phyloP scores from a whole-genome alignment of 2,113 vertebrate species.

The Heliornis fulica region DNA sequence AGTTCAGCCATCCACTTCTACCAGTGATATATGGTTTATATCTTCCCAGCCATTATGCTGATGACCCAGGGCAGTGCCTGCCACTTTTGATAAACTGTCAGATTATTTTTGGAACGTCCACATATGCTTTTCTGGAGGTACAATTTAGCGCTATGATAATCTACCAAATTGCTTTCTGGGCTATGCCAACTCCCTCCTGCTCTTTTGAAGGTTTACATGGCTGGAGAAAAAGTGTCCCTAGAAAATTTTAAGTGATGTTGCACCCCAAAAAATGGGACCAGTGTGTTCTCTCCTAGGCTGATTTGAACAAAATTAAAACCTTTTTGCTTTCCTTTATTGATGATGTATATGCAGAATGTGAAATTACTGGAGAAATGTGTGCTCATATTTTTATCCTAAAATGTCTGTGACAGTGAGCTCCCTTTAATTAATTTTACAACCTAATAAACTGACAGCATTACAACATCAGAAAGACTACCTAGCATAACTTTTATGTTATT shows the following conservation, averaged over 20 bases:
- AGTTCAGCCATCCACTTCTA: neutral
- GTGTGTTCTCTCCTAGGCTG: neutral
- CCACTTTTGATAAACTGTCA: conserved; percentile 52
- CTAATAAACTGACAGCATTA: neutral
- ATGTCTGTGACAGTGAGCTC: neutral
- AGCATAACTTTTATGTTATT: neutral
- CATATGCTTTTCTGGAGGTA: conserved; percentile 34
- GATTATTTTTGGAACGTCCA: conserved; percentile 45
- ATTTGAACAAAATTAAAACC: neutral
- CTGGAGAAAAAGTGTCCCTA: neutral
- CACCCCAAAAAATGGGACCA: neutral
- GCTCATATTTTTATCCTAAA: neutral
- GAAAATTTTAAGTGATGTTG: neutral
- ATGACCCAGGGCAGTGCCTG: conserved; percentile 19
- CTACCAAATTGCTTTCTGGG: conserved; percentile 27
- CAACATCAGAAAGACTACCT: neutral
- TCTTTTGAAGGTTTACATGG: neutral
- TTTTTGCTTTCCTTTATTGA: neutral
- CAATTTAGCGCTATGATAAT: conserved; percentile 50
- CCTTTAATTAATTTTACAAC: neutral
- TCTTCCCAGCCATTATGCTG: conserved; percentile 23
- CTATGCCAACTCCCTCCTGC: conserved; percentile 16
- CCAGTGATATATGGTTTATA: neutral
- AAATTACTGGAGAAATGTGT: neutral
- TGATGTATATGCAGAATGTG: neutral